Conservation (phyloP, 2,888 invertebrate species). For the Acanthosepion lycidas region DNA sequence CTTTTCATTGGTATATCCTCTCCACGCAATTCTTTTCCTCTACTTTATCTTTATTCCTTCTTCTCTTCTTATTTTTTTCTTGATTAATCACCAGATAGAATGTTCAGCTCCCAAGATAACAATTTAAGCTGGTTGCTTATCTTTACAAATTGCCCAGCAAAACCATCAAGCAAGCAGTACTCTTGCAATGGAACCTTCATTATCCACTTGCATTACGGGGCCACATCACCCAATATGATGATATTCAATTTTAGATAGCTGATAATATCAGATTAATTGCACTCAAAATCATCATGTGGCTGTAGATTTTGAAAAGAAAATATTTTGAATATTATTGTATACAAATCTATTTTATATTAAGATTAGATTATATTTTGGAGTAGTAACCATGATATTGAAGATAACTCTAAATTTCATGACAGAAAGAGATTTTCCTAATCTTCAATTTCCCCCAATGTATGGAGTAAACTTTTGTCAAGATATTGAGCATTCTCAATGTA, state of each 20-base stretch:
- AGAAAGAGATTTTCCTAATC: neutral
- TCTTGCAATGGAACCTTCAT: neutral
- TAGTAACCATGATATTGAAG: neutral
- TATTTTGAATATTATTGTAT: neutral
- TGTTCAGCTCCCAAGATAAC: neutral
- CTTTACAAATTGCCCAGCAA: neutral
- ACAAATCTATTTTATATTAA: neutral
- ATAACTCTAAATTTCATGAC: neutral
- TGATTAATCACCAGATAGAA: neutral
- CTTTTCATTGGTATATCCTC: neutral
- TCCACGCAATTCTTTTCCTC: neutral
- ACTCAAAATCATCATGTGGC: neutral
- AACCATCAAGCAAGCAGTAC: neutral
- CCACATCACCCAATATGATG: neutral
- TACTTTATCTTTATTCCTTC: neutral
- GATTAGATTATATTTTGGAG: neutral
- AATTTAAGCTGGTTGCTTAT: neutral
- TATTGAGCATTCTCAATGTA: neutral
- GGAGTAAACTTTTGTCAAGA: neutral
- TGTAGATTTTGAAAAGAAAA: neutral
- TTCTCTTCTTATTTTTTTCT: neutral
- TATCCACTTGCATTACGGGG: neutral
- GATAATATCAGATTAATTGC: neutral
- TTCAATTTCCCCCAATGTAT: neutral
- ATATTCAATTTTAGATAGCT: conserved; percentile 16